Conservation (phyloP, 1,140 invertebrate genomes). For the Achroia grisella region DNA sequence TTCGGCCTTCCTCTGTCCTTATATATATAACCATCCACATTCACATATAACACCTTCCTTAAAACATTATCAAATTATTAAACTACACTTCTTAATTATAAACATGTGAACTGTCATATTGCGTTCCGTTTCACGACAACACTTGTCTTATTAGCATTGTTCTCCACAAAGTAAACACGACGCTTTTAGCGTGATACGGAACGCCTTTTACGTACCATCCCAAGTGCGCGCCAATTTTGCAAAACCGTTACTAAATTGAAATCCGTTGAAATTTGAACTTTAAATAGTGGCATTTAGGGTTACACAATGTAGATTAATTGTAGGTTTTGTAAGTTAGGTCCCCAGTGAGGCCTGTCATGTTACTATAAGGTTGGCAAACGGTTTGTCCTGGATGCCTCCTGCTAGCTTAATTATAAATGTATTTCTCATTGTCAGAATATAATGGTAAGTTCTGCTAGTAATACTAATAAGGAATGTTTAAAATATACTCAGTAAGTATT, state of each 20-base stretch:
- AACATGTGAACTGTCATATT: constrained; percentile 42
- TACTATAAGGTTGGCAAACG: constrained; percentile 28
- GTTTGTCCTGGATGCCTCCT: constrained; percentile 24
- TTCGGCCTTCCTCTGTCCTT: too few species aligned
- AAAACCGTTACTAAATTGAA: constrained; percentile 5
- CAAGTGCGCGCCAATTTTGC: constrained; percentile 13
- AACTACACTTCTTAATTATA: background rate
- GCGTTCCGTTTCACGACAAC: constrained; percentile 39
- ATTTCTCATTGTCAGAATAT: constrained; percentile 15
- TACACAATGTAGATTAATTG: too few species aligned
- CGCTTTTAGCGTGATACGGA: constrained; percentile 50
- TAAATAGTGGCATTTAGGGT: background rate
- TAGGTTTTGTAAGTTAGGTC: too few species aligned
- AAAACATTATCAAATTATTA: too few species aligned
- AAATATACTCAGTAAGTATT: too few species aligned
- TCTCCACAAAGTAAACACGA: constrained; percentile 38
- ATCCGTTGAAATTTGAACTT: constrained; percentile 2
- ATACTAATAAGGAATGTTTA: too few species aligned
- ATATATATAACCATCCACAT: too few species aligned
- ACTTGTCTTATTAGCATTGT: constrained; percentile 63
- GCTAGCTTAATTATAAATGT: constrained; percentile 19
- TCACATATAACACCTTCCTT: too few species aligned
- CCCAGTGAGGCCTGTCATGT: constrained; percentile 20
- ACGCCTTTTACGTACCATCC: constrained; percentile 40
- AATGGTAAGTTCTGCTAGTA: constrained; percentile 5